Conservation (phyloP, 2,797 vertebrate genomes). For the Scarus forsteni region DNA sequence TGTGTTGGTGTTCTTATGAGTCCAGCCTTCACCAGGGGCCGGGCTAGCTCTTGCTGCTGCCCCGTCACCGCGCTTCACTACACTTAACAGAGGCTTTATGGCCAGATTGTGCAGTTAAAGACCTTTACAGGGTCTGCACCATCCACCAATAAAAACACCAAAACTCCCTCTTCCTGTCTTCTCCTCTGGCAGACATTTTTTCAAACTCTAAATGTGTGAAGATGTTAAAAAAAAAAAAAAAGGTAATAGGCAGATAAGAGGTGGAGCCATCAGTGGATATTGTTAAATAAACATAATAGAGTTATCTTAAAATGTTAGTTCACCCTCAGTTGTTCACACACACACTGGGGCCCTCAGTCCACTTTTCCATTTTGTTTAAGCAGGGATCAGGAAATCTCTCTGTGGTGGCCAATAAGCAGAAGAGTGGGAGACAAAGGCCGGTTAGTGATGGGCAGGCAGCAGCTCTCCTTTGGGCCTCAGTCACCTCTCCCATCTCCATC, state of each 20-base stretch:
- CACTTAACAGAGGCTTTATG: constrained; percentile 82
- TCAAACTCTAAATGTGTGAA: constrained; percentile 44
- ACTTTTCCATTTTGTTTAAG: constrained; percentile 65
- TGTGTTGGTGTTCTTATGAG: constrained; percentile 64
- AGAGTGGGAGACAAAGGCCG: constrained; percentile 70
- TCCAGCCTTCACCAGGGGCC: constrained; percentile 42
- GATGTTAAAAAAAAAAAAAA: constrained; percentile 22
- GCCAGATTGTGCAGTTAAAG: constrained; percentile 78
- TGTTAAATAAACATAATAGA: constrained; percentile 23
- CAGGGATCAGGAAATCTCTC: constrained; percentile 68
- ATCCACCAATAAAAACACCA: constrained; percentile 80
- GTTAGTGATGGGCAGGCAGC: constrained; percentile 71
- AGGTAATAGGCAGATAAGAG: constrained; percentile 27
- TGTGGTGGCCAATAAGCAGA: constrained; percentile 61
- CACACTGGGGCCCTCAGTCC: constrained; percentile 41
- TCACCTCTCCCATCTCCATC: constrained; percentile 50
- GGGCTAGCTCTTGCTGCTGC: constrained; percentile 54
- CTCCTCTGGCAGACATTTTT: constrained; percentile 56
- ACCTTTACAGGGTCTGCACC: constrained; percentile 79
- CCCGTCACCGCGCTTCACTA: constrained; percentile 78
- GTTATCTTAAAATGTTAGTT: constrained; percentile 4
- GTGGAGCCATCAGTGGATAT: constrained; percentile 21
- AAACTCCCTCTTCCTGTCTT: constrained; percentile 78
- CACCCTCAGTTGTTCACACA: constrained; percentile 6
- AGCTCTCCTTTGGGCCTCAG: constrained; percentile 71